These are phyloP conservation scores for Ypsolopha sequella DNA, from an alignment of 2,888 invertebrate species.

Conservation along the genomic window DNA sequence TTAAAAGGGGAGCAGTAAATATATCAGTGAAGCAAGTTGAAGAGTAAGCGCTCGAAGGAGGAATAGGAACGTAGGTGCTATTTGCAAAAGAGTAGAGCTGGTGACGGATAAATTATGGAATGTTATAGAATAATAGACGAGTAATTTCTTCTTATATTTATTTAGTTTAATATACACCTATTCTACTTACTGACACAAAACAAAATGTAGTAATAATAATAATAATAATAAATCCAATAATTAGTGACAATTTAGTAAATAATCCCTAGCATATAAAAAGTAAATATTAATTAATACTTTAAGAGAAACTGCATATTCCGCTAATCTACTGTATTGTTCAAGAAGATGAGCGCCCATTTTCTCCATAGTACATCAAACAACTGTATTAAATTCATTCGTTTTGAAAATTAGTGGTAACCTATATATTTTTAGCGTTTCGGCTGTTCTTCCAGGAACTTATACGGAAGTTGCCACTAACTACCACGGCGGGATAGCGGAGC, in stretches of 20 bases:
- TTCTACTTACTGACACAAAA: conserved; percentile 56
- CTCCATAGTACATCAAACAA: too few species aligned
- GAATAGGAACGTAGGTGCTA: neutral
- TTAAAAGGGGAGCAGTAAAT: neutral
- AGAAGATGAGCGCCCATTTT: too few species aligned
- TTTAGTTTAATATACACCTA: conserved; percentile 65
- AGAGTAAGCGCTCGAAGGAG: neutral
- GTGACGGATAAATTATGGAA: neutral
- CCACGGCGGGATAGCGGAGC: too few species aligned
- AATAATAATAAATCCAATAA: conserved; percentile 24
- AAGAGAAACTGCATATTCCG: too few species aligned
- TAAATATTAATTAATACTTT: too few species aligned
- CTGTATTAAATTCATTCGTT: too few species aligned
- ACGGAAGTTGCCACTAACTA: too few species aligned
- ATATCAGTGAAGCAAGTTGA: too few species aligned
- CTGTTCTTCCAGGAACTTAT: too few species aligned
- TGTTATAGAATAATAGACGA: conserved; percentile 11
- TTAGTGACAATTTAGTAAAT: conserved; percentile 7
- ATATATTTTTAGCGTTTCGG: too few species aligned
- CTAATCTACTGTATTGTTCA: too few species aligned
- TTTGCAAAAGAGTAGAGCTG: neutral
- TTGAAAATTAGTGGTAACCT: too few species aligned
- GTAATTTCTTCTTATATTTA: conserved; percentile 45
- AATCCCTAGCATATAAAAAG: neutral
- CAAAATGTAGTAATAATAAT: conserved; percentile 17